Evolutionary conservation across 1,140 invertebrate species (phyloP), one percentile per base, ranked within the genome.

Genomic region (Maconellicoccus hirsutus): DNA sequence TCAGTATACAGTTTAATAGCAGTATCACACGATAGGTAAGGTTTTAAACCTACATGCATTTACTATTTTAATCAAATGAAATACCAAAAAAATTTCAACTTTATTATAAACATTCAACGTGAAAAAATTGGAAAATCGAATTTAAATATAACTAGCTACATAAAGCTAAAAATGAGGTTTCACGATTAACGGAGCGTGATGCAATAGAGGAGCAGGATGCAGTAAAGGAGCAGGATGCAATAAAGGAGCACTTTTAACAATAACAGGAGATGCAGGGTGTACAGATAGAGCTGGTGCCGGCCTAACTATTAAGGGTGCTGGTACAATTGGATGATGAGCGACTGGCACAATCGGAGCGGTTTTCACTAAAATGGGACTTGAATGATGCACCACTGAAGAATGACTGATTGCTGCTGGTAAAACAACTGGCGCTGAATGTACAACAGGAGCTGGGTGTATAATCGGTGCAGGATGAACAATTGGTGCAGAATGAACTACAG

Each of bases 1-100:
- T 97, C 94, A 0, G 91, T 96, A 69, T 94, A 95, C 83, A 95
- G 92, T 74, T 82, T 97, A 33, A 92, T 94, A 70, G 93, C 93
- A 16, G 93, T 97, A 12, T 94, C 94, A 71, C 82, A 96, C 42
- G 94, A 97, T 83, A 91, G 93, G 93, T 96, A 66, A 66, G 42
- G n/a, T 16, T 52, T 52, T 8, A 52, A 52, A 8, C 33, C 33
- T 38, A 38, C 33, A 38, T 14, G 33, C 42, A 52, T 52, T 33
- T 33, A 6, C 3, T 33, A n/a, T n/a, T n/a, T n/a, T n/a, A n/a
- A n/a, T n/a, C n/a, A n/a, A n/a, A n/a, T 33, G 12, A 33, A 33
- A 33, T 33, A 33, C 29, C 4, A 33, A n/a, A n/a, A 33, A 33
- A 33, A 3, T 33, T 3, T 33, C 29, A 33, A 33, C 29, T 33